phyloP scores from a whole-genome alignment of 2,113 vertebrate genomes.

The Pyxicephalus adspersus region DNA sequence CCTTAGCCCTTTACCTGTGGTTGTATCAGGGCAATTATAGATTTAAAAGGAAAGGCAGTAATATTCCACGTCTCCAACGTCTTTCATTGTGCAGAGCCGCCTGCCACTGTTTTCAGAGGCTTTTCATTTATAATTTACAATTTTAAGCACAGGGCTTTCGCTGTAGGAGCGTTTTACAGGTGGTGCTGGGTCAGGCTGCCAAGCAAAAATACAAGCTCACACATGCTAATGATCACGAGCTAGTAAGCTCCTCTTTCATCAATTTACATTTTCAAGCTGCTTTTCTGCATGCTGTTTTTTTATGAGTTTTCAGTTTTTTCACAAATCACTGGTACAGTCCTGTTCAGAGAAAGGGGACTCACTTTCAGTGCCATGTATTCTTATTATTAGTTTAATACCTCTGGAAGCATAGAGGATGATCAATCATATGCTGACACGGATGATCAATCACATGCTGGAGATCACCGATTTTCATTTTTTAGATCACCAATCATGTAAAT shows the following conservation, averaged over 20 bases:
- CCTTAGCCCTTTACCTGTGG: constrained; percentile 4
- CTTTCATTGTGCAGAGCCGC: constrained; percentile 53
- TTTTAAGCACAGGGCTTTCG: constrained; percentile 65
- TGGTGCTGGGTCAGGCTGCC: constrained; percentile 64
- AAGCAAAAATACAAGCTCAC: constrained; percentile 62
- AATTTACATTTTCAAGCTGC: constrained; percentile 41
- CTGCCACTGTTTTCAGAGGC: constrained; percentile 61
- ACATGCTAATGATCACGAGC: constrained; percentile 53
- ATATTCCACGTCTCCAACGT: constrained; percentile 60
- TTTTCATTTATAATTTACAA: constrained; percentile 70
- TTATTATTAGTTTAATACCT: constrained; percentile 4
- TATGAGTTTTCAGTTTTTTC: not conserved
- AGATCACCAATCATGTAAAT: constrained; percentile 8
- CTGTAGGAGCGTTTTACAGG: constrained; percentile 65
- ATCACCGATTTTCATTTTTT: not conserved
- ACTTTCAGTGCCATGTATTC: not conserved
- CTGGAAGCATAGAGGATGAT: constrained; percentile 1
- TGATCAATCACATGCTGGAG: constrained; percentile 27
- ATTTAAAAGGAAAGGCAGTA: constrained; percentile 38
- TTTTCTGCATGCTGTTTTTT: constrained; percentile 34
- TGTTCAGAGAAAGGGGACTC: not conserved
- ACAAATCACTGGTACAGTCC: not conserved
- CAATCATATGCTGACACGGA: constrained; percentile 24
- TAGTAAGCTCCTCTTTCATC: constrained; percentile 25
- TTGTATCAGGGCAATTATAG: constrained; percentile 30